Conservation (phyloP, 64 coral and sea anemone species). For the Stichodactyla helianthus region DNA sequence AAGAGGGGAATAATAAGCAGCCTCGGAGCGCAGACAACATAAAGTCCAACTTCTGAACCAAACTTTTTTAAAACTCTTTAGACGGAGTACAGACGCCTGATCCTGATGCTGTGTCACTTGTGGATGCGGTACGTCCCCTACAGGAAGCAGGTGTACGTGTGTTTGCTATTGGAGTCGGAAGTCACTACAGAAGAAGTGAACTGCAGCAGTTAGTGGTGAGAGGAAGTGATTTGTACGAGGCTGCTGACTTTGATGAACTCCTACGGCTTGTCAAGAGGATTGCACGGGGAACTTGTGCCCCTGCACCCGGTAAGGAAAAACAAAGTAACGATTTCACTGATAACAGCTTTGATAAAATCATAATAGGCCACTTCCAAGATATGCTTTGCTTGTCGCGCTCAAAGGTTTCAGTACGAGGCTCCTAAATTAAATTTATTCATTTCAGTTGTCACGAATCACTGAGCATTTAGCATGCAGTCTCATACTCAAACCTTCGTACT, state of each 20-base stretch:
- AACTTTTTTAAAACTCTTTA: background rate
- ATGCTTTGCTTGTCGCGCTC: too few species aligned
- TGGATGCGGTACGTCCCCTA: constrained; percentile 42
- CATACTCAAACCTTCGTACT: too few species aligned
- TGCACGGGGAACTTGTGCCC: constrained; percentile 44
- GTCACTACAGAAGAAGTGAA: constrained; percentile 41
- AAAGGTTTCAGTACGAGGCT: too few species aligned
- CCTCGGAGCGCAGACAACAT: too few species aligned
- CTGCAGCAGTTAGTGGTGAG: constrained; percentile 51
- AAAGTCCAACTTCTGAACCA: background rate
- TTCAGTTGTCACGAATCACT: too few species aligned
- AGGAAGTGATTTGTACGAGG: constrained; percentile 50
- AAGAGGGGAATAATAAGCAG: too few species aligned
- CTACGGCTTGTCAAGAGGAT: constrained; percentile 43
- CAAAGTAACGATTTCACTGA: too few species aligned
- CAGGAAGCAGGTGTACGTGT: constrained; percentile 54
- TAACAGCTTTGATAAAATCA: too few species aligned
- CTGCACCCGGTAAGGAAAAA: constrained; percentile 10
- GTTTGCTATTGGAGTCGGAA: constrained; percentile 60
- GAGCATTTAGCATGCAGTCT: too few species aligned
- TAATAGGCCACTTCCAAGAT: too few species aligned
- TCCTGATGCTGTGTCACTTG: constrained; percentile 23
- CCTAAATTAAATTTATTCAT: too few species aligned
- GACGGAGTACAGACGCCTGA: constrained; percentile 65
- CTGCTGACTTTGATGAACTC: constrained; percentile 59